Evolutionary conservation across 1,140 invertebrate species (phyloP), one percentile per base, ranked within the genome.

Genomic region (Cylas formicarius): DNA sequence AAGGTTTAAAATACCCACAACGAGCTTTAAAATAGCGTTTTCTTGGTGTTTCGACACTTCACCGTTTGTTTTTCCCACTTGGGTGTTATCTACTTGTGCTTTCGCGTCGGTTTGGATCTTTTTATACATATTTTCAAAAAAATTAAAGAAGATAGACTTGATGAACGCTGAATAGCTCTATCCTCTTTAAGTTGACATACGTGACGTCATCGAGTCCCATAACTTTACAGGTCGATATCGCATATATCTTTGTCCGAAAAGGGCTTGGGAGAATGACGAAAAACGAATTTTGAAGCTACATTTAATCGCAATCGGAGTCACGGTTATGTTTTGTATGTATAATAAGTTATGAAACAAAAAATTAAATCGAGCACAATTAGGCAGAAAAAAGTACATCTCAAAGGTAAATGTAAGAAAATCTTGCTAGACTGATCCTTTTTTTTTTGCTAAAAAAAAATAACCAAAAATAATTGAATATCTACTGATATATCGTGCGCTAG

Each of bases 1-100:
- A 36, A 69, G 65, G 50, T 71, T 71, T 42, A 66, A 65, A 29
- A 66, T 60, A 38, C 69, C 69, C n/a, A 71, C 68, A 33, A 53
- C 47, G 36, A 50, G 31, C 23, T 47, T 40, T 20, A 53, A 39
- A 21, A 44, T 11, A 22, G 42, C 29, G 21, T 42, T 45, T 35
- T 42, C 20, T 17, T 55, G 42, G 23, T 24, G 31, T 48, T 51
- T 44, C 7, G 10, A 31, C 16, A 31, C 37, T 18, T 17, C 42
- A 8, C 24, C 35, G 36, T 44, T 49, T 21, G 11, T 22, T 33
- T 29, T 29, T 31, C 33, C 31, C 17, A 38, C 29, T 26, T 23
- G 20, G 23, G 18, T 3, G 19, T 13, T n/a, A 33, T 11, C 20
- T 21, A 36, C 28, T 17, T 24, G 7, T 18, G 27, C 27, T 42